Evolutionary conservation across 2,113 vertebrate genomes (phyloP).

Genomic region (Ibidorhyncha struthersii): DNA sequence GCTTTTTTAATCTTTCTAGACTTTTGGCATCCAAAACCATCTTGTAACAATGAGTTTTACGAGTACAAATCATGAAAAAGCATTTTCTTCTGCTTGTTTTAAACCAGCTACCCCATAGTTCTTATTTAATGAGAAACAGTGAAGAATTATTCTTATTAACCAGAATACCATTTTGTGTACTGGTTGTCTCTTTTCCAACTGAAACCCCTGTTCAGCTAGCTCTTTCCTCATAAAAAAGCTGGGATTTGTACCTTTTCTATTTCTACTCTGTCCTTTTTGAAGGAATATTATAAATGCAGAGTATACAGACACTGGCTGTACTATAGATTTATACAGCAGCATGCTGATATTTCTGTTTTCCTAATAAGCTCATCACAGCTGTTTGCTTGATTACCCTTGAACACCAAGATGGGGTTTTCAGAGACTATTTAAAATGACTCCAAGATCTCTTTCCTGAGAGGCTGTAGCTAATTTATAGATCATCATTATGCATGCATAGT

Average conservation of each 20-base stretch:
- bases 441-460: not conserved
- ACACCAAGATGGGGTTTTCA: not conserved
- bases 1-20: not conserved
- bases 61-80: not conserved
- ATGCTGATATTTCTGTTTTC: conserved; percentile 22
- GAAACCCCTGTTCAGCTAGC: not conserved
- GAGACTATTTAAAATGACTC: not conserved
- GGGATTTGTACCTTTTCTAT: not conserved
- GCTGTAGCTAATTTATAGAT: not conserved
- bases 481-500: not conserved
- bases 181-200: not conserved
- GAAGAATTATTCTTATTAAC: not conserved
- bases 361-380: conserved; percentile 23
- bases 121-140: not conserved
- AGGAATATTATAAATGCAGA: not conserved
- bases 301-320: not conserved
- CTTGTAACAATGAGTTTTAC: not conserved
- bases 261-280: not conserved
- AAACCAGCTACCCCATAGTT: not conserved
- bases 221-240: not conserved
- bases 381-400: conserved; percentile 38
- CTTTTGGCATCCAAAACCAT: not conserved
- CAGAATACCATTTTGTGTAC: not conserved
- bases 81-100: not conserved
- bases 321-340: not conserved